Percentiles rank a stretch among this genome's conserved stretches.
These are phyloP conservation scores for Melanotaenia duboulayi DNA, from an alignment of 2,113 vertebrate species.

Conservation along the genomic window DNA sequence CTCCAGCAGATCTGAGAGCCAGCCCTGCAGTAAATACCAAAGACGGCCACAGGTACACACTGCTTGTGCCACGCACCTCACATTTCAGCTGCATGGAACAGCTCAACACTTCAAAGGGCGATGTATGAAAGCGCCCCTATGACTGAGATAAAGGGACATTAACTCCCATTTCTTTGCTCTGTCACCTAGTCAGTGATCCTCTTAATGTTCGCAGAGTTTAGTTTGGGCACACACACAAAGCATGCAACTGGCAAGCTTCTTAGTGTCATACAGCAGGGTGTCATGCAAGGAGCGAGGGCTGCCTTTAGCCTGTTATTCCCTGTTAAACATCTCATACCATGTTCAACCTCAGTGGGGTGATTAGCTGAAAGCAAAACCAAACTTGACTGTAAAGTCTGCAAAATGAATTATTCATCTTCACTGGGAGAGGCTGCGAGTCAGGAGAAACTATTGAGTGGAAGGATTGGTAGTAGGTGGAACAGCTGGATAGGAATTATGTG, in stretches of 20 bases:
- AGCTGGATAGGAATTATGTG: constrained; percentile 69
- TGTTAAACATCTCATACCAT: constrained; percentile 59
- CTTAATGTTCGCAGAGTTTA: constrained; percentile 73
- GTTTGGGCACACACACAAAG: constrained; percentile 76
- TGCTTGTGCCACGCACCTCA: constrained; percentile 44
- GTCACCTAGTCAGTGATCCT: constrained; percentile 76
- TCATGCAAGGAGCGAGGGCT: constrained; percentile 72
- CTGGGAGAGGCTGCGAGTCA: constrained; percentile 53
- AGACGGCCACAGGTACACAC: constrained; percentile 64
- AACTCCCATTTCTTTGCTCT: constrained; percentile 68
- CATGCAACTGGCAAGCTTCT: constrained; percentile 70
- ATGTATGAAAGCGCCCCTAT: constrained; percentile 67
- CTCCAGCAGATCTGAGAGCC: constrained; percentile 75
- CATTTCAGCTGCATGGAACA: constrained; percentile 63
- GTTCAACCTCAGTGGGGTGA: constrained; percentile 55
- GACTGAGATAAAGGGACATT: constrained; percentile 76
- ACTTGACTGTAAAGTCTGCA: constrained; percentile 51
- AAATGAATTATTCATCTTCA: constrained; percentile 68
- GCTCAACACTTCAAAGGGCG: constrained; percentile 73
- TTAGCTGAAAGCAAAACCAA: constrained; percentile 57
- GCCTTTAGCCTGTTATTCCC: constrained; percentile 68
- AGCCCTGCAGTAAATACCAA: constrained; percentile 76
- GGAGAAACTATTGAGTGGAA: constrained; percentile 49
- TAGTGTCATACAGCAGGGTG: constrained; percentile 59
- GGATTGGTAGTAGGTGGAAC: constrained; percentile 63